Percentiles rank a stretch among this genome's conserved stretches.
Conservation (phyloP, 1,140 invertebrate species). For the Andrena cerasifolii region DNA sequence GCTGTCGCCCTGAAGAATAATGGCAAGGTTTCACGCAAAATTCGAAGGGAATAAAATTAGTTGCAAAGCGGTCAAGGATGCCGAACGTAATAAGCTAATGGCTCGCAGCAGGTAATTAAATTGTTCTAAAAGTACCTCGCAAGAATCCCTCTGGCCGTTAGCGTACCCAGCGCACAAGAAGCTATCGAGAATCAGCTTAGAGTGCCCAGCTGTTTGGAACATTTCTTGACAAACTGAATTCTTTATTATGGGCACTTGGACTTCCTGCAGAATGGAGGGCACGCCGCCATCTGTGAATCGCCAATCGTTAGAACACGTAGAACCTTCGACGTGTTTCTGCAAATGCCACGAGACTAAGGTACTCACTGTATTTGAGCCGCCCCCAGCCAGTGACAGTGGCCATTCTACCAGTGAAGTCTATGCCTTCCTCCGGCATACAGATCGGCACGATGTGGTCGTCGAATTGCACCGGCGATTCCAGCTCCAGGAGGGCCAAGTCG, state of each 20-base stretch:
- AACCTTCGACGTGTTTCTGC: too few species aligned
- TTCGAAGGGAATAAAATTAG: too few species aligned
- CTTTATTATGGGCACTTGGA: constrained; percentile 95
- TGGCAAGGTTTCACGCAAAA: too few species aligned
- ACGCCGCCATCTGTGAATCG: constrained; percentile 88
- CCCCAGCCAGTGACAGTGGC: constrained; percentile 93
- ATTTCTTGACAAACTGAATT: constrained; percentile 96
- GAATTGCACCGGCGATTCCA: constrained; percentile 92
- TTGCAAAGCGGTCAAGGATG: neutral
- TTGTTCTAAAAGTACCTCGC: constrained; percentile 87
- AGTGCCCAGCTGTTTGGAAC: constrained; percentile 94
- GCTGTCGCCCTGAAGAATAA: constrained; percentile 91
- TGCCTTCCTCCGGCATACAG: constrained; percentile 92
- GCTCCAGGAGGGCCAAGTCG: constrained; percentile 92
- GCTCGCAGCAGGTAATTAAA: neutral
- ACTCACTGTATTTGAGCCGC: constrained; percentile 85
- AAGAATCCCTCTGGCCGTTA: constrained; percentile 95
- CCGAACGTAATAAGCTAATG: constrained; percentile 28
- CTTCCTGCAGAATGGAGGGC: constrained; percentile 94
- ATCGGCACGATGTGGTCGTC: constrained; percentile 96
- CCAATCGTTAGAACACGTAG: neutral
- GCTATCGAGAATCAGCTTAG: constrained; percentile 92
- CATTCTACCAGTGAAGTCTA: constrained; percentile 91
- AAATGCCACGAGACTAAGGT: too few species aligned
- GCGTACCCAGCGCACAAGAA: constrained; percentile 97